These are phyloP conservation scores for Eurytoma adleriae DNA, from an alignment of 2,888 invertebrate species.

Conservation along the genomic window DNA sequence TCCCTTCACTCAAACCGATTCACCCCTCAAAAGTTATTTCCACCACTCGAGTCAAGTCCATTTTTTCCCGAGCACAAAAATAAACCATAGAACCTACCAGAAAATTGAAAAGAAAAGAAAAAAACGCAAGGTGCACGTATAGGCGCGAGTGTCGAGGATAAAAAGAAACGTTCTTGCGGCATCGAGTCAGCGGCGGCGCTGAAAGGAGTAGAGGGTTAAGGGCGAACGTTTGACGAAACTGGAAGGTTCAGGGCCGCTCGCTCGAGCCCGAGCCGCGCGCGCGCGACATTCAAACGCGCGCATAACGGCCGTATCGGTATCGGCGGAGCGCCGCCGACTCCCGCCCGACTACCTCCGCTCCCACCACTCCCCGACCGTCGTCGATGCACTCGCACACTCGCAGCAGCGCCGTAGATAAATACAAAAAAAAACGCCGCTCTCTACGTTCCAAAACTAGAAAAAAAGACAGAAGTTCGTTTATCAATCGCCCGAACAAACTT, in stretches of 20 bases:
- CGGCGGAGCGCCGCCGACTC: conserved; percentile 3
- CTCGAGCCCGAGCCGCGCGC: conserved; percentile 37
- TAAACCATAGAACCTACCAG: neutral
- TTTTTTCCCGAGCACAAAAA: neutral
- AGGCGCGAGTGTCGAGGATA: neutral
- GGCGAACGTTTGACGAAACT: conserved; percentile 54
- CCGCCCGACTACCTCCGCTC: neutral
- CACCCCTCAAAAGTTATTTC: too few species aligned
- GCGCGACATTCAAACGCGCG: conserved; percentile 42
- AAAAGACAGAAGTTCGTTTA: neutral
- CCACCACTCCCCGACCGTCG: neutral
- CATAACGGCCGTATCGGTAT: conserved; percentile 16
- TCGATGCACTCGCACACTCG: neutral
- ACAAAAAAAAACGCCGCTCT: too few species aligned
- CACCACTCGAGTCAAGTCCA: neutral
- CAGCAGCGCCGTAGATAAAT: too few species aligned
- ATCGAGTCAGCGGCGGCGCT: conserved; percentile 3
- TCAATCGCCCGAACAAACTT: neutral
- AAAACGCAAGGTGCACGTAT: neutral
- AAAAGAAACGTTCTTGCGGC: neutral
- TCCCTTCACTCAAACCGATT: too few species aligned
- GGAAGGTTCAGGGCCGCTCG: conserved; percentile 62
- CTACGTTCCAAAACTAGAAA: too few species aligned
- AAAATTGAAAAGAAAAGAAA: neutral
- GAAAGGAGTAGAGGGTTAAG: conserved; percentile 60